phyloP scores from a whole-genome alignment of 2,888 invertebrate species.

The Pecten maximus region DNA sequence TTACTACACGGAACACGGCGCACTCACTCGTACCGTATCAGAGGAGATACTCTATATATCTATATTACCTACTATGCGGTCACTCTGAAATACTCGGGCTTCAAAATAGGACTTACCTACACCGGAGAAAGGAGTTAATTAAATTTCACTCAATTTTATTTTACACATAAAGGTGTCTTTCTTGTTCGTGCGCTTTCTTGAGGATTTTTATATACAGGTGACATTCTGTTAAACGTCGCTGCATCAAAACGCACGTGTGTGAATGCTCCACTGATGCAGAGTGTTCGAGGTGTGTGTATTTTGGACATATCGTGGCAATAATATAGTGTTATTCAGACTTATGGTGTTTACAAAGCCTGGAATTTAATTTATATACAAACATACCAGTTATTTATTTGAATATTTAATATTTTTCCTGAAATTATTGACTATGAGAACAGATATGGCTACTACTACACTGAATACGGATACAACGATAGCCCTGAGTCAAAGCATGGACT shows the following conservation, averaged over 20 bases:
- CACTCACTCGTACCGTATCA: slow-evolving; percentile 37
- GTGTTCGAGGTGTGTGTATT: not conserved
- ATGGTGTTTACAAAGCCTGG: slow-evolving; percentile 19
- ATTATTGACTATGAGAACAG: slow-evolving; percentile 51
- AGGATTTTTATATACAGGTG: not conserved
- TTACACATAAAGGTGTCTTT: not conserved
- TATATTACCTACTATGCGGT: not conserved
- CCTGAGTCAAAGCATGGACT: slow-evolving; percentile 97
- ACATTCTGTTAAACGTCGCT: not conserved
- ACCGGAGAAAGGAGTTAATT: not conserved
- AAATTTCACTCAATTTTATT: not conserved
- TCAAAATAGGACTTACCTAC: not conserved
- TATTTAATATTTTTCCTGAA: slow-evolving; percentile 39
- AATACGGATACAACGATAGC: slow-evolving; percentile 89
- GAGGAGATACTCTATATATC: not conserved
- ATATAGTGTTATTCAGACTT: slow-evolving; percentile 18
- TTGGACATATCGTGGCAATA: not conserved
- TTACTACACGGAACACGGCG: slow-evolving; percentile 28
- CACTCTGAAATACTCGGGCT: not conserved
- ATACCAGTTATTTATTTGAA: slow-evolving; percentile 33
- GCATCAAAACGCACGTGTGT: slow-evolving; percentile 30
- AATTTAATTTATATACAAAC: slow-evolving; percentile 26
- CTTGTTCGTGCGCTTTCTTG: not conserved
- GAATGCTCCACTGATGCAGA: not conserved
- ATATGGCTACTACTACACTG: slow-evolving; percentile 64